Conservation (phyloP, 2,888 invertebrate species). For the Mythimna loreyi region DNA sequence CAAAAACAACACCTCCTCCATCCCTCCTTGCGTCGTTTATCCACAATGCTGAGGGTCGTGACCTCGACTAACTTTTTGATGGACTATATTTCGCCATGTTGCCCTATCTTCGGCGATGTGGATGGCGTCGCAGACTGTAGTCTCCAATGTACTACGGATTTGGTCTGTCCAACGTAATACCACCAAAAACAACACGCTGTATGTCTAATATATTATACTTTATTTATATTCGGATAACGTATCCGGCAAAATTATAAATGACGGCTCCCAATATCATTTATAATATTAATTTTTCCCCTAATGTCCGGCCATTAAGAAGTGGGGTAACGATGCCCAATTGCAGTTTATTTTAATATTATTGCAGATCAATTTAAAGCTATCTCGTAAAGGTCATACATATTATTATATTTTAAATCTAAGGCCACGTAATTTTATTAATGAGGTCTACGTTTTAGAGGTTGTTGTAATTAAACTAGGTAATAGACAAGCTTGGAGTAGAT, state of each 20-base stretch:
- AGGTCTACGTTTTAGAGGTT: slow-evolving; percentile 24
- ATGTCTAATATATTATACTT: slow-evolving; percentile 41
- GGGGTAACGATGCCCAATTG: slow-evolving; percentile 49
- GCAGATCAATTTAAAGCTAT: slow-evolving; percentile 10
- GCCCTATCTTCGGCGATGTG: no score
- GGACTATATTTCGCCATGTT: no score
- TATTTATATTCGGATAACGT: slow-evolving; percentile 61
- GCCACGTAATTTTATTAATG: slow-evolving; percentile 9
- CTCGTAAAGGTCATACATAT: slow-evolving; percentile 20
- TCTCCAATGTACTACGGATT: no score
- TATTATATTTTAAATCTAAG: slow-evolving; percentile 29
- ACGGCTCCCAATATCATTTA: slow-evolving; percentile 53
- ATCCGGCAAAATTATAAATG: slow-evolving; percentile 56
- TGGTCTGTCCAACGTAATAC: no score
- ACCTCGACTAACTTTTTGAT: no score
- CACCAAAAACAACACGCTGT: slow-evolving; percentile 55
- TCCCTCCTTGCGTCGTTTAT: no score
- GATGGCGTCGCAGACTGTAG: no score
- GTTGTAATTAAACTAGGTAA: background rate
- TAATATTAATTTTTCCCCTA: slow-evolving; percentile 60
- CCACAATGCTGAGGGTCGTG: no score
- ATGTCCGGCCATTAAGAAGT: slow-evolving; percentile 44
- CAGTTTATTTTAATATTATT: slow-evolving; percentile 37
- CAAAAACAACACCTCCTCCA: no score
- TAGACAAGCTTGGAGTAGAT: background rate